phyloP scores from a whole-genome alignment of 2,113 vertebrate genomes.

The Anoplopoma fimbria region DNA sequence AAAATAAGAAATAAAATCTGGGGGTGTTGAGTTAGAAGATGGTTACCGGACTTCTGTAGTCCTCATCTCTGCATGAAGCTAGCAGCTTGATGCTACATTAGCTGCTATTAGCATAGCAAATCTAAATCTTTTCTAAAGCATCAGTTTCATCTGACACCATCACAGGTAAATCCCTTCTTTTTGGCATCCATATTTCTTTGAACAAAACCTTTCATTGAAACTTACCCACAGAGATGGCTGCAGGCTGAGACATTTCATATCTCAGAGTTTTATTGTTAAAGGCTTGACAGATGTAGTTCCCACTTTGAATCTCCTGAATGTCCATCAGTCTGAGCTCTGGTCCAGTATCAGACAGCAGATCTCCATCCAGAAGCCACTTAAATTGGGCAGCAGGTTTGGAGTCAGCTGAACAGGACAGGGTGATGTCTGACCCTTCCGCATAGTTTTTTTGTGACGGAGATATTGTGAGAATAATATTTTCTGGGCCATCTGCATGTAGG shows the following conservation, averaged over 20 bases:
- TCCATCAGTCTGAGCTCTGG: conserved; percentile 55
- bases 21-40: too few species aligned
- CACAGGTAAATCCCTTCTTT: neutral
- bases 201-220: neutral
- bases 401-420: conserved; percentile 59
- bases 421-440: conserved; percentile 59
- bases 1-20: too few species aligned
- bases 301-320: conserved; percentile 59
- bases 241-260: conserved; percentile 31
- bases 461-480: neutral
- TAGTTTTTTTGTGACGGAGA: conserved; percentile 28
- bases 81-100: too few species aligned
- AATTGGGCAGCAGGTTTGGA: conserved; percentile 33
- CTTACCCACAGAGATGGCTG: conserved; percentile 40
- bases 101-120: too few species aligned
- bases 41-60: too few species aligned
- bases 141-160: neutral
- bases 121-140: too few species aligned
- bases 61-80: too few species aligned
- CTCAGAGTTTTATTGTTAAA: conserved; percentile 58
- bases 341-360: conserved; percentile 24
- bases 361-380: conserved; percentile 60
- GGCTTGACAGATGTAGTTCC: conserved; percentile 62
- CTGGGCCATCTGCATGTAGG: neutral
- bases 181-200: neutral